These are phyloP conservation scores for Apogon talboti DNA, from an alignment of 2,797 vertebrate species.

Conservation along the genomic window DNA sequence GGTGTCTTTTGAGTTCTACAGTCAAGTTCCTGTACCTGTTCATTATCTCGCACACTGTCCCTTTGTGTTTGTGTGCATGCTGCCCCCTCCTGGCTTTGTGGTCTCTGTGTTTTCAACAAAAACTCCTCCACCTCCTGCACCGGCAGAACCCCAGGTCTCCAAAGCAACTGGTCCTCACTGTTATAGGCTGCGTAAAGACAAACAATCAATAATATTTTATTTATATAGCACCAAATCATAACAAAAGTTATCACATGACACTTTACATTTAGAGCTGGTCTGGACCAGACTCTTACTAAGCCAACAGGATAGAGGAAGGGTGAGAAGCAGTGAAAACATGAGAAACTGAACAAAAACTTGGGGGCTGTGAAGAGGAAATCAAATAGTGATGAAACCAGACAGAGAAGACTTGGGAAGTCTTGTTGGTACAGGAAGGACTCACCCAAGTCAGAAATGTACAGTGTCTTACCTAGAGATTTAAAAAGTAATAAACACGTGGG, in stretches of 20 bases:
- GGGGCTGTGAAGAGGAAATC: not conserved
- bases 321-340: not conserved
- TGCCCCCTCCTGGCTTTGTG: conserved; percentile 77
- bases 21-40: conserved; percentile 83
- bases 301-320: not conserved
- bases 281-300: no score
- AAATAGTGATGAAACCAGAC: no score
- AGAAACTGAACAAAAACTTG: not conserved
- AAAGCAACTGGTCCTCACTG: conserved; percentile 92
- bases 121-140: conserved; percentile 90
- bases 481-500: no score
- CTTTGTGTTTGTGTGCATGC: conserved; percentile 68
- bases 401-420: not conserved
- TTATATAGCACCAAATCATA: not conserved
- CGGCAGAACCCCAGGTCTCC: conserved; percentile 88
- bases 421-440: no score
- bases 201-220: not conserved
- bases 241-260: not conserved
- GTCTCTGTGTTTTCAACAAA: conserved; percentile 85
- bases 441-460: not conserved
- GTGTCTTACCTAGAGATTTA: no score
- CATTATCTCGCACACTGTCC: conserved; percentile 88
- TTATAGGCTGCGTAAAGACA: conserved; percentile 83
- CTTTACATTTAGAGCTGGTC: no score
- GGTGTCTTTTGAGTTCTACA: not conserved